Percentiles rank a stretch among this genome's conserved stretches.
Conservation (phyloP, 2,888 invertebrate species). For the Seladonia tumulorum region DNA sequence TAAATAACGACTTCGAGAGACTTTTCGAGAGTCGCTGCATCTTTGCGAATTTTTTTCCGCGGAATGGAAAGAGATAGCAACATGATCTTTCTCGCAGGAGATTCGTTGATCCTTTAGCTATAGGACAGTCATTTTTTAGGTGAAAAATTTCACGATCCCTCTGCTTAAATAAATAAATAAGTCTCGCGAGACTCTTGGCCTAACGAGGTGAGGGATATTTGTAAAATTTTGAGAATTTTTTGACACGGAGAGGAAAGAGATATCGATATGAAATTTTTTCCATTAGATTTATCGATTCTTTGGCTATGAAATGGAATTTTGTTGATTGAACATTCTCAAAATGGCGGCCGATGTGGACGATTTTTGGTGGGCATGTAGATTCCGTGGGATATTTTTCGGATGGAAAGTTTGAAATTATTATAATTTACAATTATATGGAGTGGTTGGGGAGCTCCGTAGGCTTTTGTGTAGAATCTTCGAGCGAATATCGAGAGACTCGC, state of each 20-base stretch:
- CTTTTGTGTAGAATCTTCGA: background rate
- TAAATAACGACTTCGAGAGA: background rate
- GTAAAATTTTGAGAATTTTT: background rate
- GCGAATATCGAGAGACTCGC: background rate
- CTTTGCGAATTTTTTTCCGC: background rate
- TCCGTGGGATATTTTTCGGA: background rate
- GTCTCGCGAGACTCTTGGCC: no score
- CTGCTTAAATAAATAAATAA: background rate
- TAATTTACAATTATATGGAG: no score
- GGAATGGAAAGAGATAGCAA: background rate
- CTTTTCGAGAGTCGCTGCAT: background rate
- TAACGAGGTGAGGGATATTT: background rate
- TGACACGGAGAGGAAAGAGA: background rate
- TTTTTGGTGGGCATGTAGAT: background rate
- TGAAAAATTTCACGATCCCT: background rate
- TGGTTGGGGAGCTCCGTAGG: no score
- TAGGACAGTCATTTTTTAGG: background rate
- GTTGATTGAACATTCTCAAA: background rate
- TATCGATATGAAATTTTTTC: background rate
- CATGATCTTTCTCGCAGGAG: background rate
- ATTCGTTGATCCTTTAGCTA: background rate
- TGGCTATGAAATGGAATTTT: background rate
- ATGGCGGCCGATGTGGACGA: background rate
- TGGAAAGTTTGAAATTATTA: no score
- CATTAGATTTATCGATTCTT: background rate